Evolutionary conservation across 1,140 invertebrate species (phyloP), one percentile per base, ranked within the genome.

Genomic region (Elymnias hypermnestra): DNA sequence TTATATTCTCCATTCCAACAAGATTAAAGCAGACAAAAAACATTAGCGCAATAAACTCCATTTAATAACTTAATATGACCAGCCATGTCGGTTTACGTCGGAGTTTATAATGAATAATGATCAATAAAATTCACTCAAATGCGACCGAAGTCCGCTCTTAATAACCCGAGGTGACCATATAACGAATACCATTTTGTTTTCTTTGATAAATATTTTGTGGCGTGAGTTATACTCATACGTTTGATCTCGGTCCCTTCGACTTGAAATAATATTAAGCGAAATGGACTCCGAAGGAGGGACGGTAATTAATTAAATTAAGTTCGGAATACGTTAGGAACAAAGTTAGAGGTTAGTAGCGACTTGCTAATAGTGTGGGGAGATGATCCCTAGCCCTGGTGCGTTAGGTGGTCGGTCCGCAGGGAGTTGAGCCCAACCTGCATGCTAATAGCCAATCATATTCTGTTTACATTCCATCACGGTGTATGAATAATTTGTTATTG

Each of bases 401-500:
- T 33, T 33, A 8, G 31, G 53, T 52, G 47, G 59, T 68, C 73
- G n/a, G n/a, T n/a, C n/a, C 66, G 67, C 43, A 15, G 72, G 62
- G 71, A 53, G 28, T 36, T 43, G 37, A 43, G 47, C 31, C 57
- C 62, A 61, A 63, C 68, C 66, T 61, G 55, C 69, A 76, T 72
- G 72, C 64, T 82, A 82, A 83, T 82, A 79, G 72, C 76, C 82
- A 85, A 85, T 85, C 78, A 85, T 85, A 81, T 81, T 82, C 77
- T 85, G 82, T 85, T 85, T 85, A 85, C 78, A 82, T 85, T 85
- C 74, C 78, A 85, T 85, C 78, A 73, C 63, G 63, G 72, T 73
- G 73, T 74, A 82, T 85, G 82, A 83, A 85, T 85, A 85, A 85
- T 85, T 85, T 83, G 81, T 83, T 85, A 82, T 85, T 78, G 75